Evolutionary conservation across 2,888 invertebrate species (phyloP), one percentile per base, ranked within the genome.

Genomic region (Dryomyza anilis): DNA sequence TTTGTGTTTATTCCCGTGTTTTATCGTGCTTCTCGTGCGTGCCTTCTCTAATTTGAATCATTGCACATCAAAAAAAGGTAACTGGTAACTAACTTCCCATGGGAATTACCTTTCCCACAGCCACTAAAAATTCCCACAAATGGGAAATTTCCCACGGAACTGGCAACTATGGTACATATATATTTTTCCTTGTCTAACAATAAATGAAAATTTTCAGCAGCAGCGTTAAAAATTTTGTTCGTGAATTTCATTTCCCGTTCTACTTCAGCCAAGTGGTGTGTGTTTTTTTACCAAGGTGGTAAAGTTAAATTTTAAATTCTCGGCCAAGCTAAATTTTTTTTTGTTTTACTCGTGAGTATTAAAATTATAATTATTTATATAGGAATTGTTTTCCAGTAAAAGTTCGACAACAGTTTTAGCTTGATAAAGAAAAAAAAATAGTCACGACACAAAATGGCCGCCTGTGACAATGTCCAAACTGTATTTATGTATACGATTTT

Each of bases 281-380:
- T 60, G 45, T 52, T 56, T 39, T 57, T 66, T 29, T 39, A 39
- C 39, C 46, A 53, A 66, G 45, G 66, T 65, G 64, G 50, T 59
- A 69, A 71, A 71, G 70, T 69, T 70, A 63, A 64, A 66, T 70
- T 66, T 65, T 64, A 72, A 75, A 69, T 77, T 78, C 73, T 72
- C 73, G 77, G 78, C 78, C 76, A 76, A 80, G 81, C 80, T 76
- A 76, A 73, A 75, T 76, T 75, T 81, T 81, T 79, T 81, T 81
- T 81, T 81, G 81, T 81, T 81, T 81, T 81, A 81, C 80, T 75
- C 78, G 81, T 81, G 78, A 81, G 81, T 81, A 81, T 16, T n/a
- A n/a, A 62, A 62, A 30, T 63, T 63, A 62, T 36, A 39, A 16
- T 60, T 36, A 36, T 43, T 60, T 39, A 1, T 45, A 21, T 23